Evolutionary conservation across 2,888 invertebrate species (phyloP).

Genomic region (Drosophila flavopinicola): DNA sequence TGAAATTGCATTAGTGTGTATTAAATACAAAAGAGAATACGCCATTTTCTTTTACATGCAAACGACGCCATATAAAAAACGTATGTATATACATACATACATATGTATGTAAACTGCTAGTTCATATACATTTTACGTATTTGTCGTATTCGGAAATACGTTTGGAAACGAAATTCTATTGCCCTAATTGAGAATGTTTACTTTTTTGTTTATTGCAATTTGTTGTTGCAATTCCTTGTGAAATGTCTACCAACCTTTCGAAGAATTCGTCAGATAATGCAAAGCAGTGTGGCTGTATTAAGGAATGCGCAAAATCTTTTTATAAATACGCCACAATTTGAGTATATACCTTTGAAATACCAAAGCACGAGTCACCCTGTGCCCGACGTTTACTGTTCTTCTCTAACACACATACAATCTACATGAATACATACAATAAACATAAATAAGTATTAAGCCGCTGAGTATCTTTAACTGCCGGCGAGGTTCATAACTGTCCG

Average conservation of each 20-base stretch:
- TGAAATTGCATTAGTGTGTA: not conserved
- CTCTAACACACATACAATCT: not conserved
- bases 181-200: not conserved
- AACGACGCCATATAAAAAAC: constrained; percentile 23
- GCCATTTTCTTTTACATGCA: constrained; percentile 38
- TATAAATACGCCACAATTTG: not conserved
- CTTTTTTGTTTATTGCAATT: constrained; percentile 21
- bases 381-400: not conserved
- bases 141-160: not conserved
- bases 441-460: too few relatives aligned
- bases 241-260: constrained; percentile 35
- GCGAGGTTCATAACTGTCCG: constrained; percentile 38
- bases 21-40: constrained; percentile 6
- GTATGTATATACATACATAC: too few relatives aligned
- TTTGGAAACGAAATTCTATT: not conserved
- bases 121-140: too few relatives aligned
- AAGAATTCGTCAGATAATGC: constrained; percentile 24
- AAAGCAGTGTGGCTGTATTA: constrained; percentile 8
- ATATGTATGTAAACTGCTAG: not conserved
- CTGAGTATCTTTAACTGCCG: constrained; percentile 18
- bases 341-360: not conserved
- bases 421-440: not conserved
- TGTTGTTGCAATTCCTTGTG: constrained; percentile 8
- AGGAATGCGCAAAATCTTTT: not conserved
- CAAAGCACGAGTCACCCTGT: constrained; percentile 26